Conservation (phyloP, 2,113 vertebrate species). For the Dipodomys spectabilis region DNA sequence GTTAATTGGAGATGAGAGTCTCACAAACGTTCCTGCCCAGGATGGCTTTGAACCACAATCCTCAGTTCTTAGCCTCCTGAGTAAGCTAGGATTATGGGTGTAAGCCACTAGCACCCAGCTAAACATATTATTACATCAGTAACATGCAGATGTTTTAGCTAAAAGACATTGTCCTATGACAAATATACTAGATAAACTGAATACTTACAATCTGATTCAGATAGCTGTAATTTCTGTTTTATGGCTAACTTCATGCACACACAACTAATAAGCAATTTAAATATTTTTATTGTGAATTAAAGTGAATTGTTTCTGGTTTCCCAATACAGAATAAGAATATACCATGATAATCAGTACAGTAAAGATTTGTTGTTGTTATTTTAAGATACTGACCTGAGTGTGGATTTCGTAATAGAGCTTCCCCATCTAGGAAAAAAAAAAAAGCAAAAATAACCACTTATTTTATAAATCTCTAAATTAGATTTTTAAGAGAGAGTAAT, state of each 20-base stretch:
- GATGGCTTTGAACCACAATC: too few species aligned
- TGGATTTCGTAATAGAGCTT: background rate
- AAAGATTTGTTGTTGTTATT: background rate
- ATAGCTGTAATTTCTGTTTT: background rate
- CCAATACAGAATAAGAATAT: background rate
- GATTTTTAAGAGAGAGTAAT: conserved; percentile 26
- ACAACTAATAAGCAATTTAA: background rate
- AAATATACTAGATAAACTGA: background rate
- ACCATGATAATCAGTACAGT: background rate
- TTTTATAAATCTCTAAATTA: conserved; percentile 1
- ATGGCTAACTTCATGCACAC: background rate
- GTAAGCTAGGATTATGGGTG: too few species aligned
- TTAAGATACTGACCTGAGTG: conserved; percentile 51
- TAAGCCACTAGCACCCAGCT: too few species aligned
- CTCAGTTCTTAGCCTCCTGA: too few species aligned
- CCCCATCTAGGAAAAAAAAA: conserved; percentile 38
- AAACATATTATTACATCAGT: background rate
- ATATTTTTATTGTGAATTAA: background rate
- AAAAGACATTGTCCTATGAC: conserved; percentile 20
- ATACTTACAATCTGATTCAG: background rate
- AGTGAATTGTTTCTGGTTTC: background rate
- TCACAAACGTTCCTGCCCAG: too few species aligned
- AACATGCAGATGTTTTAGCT: background rate
- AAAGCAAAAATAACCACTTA: background rate
- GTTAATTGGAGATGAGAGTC: too few species aligned